Conservation (phyloP, 2,797 vertebrate species). For the Dendrocincla fuliginosa region DNA sequence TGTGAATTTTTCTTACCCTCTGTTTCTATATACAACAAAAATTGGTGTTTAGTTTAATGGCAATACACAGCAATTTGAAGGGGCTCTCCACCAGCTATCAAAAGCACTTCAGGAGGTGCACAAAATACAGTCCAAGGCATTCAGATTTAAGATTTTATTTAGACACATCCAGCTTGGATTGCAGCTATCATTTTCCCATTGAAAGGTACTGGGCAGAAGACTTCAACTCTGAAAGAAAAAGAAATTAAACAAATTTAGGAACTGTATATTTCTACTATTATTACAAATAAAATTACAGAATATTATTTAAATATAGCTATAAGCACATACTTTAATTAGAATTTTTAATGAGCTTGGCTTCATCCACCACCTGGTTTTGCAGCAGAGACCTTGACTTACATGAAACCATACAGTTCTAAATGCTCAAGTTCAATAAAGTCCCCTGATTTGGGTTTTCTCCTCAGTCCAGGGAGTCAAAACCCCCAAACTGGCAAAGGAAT, state of each 20-base stretch:
- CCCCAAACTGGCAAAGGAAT: not conserved
- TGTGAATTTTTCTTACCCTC: fast-evolving
- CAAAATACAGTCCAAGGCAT: not conserved
- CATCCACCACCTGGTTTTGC: not conserved
- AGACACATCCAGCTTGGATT: slow-evolving; percentile 68
- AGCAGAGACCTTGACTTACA: not conserved
- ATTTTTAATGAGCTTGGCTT: not conserved
- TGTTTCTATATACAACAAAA: fast-evolving
- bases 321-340: not conserved
- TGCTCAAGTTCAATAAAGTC: not conserved
- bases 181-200: slow-evolving; percentile 63
- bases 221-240: slow-evolving; percentile 76
- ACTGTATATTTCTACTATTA: not conserved
- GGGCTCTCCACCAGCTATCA: not conserved
- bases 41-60: not conserved
- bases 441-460: not conserved
- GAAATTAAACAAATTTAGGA: not conserved
- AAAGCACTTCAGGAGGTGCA: not conserved
- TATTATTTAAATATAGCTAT: not conserved
- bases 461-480: not conserved
- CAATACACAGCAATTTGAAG: not conserved
- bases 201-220: slow-evolving; percentile 55
- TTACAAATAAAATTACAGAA: not conserved
- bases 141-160: slow-evolving; percentile 84
- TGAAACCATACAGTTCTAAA: not conserved